Evolutionary conservation across 2,113 vertebrate genomes (phyloP), one percentile per base, ranked within the genome.

Genomic region (Microcebus jonahi): DNA sequence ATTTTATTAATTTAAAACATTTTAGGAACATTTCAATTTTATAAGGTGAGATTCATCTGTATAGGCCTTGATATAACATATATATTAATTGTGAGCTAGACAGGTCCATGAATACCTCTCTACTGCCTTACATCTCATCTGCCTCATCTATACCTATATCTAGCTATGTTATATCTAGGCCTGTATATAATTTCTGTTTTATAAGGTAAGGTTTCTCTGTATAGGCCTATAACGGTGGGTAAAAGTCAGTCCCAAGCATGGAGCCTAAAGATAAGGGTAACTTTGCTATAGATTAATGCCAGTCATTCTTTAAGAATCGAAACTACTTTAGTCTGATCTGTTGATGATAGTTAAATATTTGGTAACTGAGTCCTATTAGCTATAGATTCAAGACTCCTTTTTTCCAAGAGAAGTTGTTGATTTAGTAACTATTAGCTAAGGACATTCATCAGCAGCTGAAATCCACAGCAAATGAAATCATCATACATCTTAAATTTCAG

Each of bases 301-400:
- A 80, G 6, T n/a, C 50, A 21, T 83, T 90, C 34, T 68, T 90
- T 2, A 80, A 87, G 61, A 96, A 59, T 79, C n/a, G 87, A 92
- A 73, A 87, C 59, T 77, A 5, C 9, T 90, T 63, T 81, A 82
- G 13, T 36, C 6, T 77, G 34, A 53, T 82, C 48, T 79, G 11
- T 61, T 82, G 59, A 39, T 67, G 53, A 55, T 61, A 88, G 65
- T 92, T 85, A 84, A 79, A 79, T 96, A 84, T 95, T 92, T 57
- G 29, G 39, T 95, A 70, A 93, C 57, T 0, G 88, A 92, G 36
- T 53, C 36, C 57, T 77, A 11, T 63, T 81, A 48, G 61, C 39
- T 93, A 76, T 3, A 70, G 65, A 95, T 61, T 88, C 25, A 53
- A 96, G 29, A 76, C 2, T 93, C 15, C 5, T 82, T 85, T 91